Evolutionary conservation across 2,888 invertebrate genomes (phyloP), one percentile per base, ranked within the genome.

Genomic region (Hyalella azteca): DNA sequence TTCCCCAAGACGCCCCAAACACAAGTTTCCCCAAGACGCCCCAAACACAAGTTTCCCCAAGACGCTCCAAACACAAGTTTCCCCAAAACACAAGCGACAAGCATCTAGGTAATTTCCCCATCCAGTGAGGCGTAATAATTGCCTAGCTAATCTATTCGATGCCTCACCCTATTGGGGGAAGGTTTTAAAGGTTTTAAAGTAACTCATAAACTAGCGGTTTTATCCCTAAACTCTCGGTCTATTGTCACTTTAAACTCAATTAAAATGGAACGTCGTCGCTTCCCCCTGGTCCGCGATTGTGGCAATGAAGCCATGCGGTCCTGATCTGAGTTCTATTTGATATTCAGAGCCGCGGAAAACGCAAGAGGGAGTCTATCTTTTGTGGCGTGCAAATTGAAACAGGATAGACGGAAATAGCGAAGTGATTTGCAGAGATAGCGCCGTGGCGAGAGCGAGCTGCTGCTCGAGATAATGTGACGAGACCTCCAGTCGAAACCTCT

Each of bases 291-390:
- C 36, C n/a, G 39, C 29, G 66, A 66, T 66, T 66, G 66, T 66
- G 39, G 66, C 66, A 36, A 36, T 66, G 66, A 66, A 66, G 66
- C 36, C 66, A 66, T 32, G 66, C 66, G 36, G 39, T 36, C 36
- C 36, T 66, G 66, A 66, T 66, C 66, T 66, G 36, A 36, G 32
- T 36, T 66, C 66, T n/a, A 66, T 66, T 66, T 66, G 66, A 66
- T 66, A 66, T 66, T 32, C 66, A 66, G 66, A 66, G 66, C 66
- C 36, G 66, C 36, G 66, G 66, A 66, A 66, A 66, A 66, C 66
- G 66, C 66, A 66, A 66, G 66, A 66, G 66, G 66, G 66, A 66
- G 66, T 54, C 66, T 36, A 66, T 19, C 66, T 66, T 66, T 66
- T 66, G 66, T 66, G 66, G 19, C 9, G 32, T 36, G 32, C 66